A percentile compares a stretch with the other conserved stretches of the same genome.
Evolutionary conservation across 2,888 invertebrate genomes (phyloP).

Genomic region (Eupithecia abbreviata): DNA sequence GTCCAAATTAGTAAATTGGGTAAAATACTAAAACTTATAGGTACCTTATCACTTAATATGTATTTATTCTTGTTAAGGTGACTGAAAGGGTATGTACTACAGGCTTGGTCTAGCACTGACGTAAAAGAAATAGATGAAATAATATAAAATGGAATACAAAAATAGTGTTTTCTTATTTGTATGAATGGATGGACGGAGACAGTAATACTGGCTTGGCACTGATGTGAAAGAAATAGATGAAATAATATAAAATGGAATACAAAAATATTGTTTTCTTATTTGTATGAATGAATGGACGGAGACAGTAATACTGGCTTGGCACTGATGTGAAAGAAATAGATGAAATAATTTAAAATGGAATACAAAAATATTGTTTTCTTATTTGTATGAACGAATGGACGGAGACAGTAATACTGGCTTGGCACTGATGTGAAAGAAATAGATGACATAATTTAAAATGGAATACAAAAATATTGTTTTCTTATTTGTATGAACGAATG

Average conservation of each 20-base stretch:
- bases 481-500: background rate
- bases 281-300: background rate
- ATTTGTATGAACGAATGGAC: background rate
- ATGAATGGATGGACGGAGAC: background rate
- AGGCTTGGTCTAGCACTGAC: background rate
- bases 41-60: background rate
- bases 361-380: background rate
- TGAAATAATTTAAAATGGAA: too few relatives aligned
- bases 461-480: too few relatives aligned
- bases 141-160: too few relatives aligned
- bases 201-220: background rate
- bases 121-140: background rate
- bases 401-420: background rate
- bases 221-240: background rate
- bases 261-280: background rate
- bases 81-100: too few relatives aligned
- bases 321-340: background rate
- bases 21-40: background rate
- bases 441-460: too few relatives aligned
- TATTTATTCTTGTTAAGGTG: too few relatives aligned
- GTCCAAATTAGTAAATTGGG: background rate
- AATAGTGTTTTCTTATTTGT: background rate
- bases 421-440: background rate
- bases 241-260: too few relatives aligned
- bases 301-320: background rate